Conservation (phyloP, 2,888 invertebrate genomes). For the Morpho achilles region DNA sequence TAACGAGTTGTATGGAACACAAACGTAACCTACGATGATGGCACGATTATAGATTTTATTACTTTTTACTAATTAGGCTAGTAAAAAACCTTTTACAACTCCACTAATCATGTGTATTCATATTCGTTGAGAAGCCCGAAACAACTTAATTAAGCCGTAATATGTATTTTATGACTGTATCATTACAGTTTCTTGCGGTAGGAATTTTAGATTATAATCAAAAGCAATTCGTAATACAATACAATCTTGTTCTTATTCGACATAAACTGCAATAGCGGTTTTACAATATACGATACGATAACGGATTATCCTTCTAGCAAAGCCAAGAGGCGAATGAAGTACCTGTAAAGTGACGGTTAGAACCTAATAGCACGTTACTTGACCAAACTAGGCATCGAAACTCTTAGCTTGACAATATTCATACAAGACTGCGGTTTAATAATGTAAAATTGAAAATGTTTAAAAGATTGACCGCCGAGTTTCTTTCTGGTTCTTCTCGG, state of each 20-base stretch:
- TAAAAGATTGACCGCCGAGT: too few species aligned
- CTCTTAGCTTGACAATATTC: too few species aligned
- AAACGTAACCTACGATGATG: conserved; percentile 19
- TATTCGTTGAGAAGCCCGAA: conserved; percentile 26
- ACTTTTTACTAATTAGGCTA: conserved; percentile 24
- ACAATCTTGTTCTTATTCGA: conserved; percentile 9
- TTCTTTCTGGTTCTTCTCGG: too few species aligned
- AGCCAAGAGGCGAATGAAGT: too few species aligned
- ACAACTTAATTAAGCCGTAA: conserved; percentile 39
- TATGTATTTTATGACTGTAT: conserved; percentile 38
- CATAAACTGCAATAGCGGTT: neutral
- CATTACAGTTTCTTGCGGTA: conserved; percentile 37
- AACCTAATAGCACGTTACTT: too few species aligned
- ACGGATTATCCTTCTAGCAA: too few species aligned
- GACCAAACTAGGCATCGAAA: too few species aligned
- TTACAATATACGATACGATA: neutral
- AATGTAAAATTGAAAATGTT: too few species aligned
- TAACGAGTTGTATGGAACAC: conserved; percentile 7
- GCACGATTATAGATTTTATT: conserved; percentile 23
- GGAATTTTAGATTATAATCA: conserved; percentile 44
- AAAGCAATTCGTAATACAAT: conserved; percentile 24
- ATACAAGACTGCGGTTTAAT: too few species aligned
- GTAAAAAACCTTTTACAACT: conserved; percentile 26
- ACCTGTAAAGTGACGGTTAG: too few species aligned
- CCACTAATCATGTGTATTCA: conserved; percentile 23